A percentile compares a stretch with the other conserved stretches of the same genome.
Evolutionary conservation across 2,113 vertebrate species (phyloP).

Genomic region (Crypturellus undulatus): DNA sequence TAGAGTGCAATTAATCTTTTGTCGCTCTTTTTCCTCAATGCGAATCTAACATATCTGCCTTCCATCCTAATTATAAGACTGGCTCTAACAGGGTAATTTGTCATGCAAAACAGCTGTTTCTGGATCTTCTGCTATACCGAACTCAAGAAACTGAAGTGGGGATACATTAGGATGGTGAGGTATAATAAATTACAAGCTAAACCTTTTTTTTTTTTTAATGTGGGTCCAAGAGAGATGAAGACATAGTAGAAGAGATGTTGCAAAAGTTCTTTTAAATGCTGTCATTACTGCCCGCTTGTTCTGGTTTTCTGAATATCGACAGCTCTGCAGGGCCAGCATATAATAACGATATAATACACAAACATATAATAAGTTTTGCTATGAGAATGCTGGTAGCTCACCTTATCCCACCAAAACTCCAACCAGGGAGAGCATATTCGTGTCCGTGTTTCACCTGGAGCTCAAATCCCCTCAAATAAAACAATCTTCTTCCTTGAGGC

Average conservation of each 20-base stretch:
- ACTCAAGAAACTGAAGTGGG: not conserved
- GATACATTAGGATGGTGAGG: not conserved
- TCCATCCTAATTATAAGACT: conserved; percentile 60
- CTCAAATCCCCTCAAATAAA: not conserved
- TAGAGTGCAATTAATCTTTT: conserved; percentile 73
- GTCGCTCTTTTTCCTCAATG: conserved; percentile 11
- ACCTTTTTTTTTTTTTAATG: not conserved
- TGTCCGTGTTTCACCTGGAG: not conserved
- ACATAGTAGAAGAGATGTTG: not conserved
- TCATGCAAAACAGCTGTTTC: conserved; percentile 58
- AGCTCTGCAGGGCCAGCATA: not conserved
- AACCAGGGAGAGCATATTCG: not conserved
- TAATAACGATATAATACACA: accelerated
- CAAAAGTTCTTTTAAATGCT: not conserved
- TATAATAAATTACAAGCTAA: not conserved
- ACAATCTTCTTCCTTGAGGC: not conserved
- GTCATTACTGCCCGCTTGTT: not conserved
- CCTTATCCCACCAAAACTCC: not conserved
- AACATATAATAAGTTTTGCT: too few species aligned
- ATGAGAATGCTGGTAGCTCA: not conserved
- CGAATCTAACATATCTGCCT: conserved; percentile 33
- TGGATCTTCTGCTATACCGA: conserved; percentile 4
- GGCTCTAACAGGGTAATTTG: conserved; percentile 46
- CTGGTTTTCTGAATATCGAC: not conserved
- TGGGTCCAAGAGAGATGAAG: not conserved